Evolutionary conservation across 2,888 invertebrate genomes (phyloP).

Genomic region (Nesidiocoris tenuis): DNA sequence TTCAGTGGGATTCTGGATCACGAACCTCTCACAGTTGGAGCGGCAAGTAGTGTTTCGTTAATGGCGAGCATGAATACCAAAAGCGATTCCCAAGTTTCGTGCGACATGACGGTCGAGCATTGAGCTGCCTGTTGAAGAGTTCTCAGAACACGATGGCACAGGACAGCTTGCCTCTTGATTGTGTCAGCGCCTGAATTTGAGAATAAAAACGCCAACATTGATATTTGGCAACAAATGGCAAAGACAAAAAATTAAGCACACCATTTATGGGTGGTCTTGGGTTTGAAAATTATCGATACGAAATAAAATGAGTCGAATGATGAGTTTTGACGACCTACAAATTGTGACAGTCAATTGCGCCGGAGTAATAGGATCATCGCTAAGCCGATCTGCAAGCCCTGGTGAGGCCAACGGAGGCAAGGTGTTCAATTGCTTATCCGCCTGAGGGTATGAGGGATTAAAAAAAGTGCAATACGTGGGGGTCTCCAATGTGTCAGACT

Average conservation of each 20-base stretch:
- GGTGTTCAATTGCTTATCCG: no score
- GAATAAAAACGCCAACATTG: neutral
- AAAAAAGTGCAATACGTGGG: no score
- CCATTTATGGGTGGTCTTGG: no score
- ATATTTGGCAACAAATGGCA: neutral
- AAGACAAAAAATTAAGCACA: neutral
- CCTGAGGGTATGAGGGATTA: no score
- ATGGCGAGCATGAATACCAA: conserved; percentile 84
- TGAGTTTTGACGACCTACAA: no score
- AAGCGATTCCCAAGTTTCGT: conserved; percentile 88
- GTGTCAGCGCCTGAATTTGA: conserved; percentile 64
- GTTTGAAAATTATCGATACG: no score
- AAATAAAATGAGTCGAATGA: neutral
- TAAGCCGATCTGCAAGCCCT: no score
- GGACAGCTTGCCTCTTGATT: conserved; percentile 88
- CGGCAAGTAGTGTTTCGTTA: conserved; percentile 86
- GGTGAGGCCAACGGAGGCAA: no score
- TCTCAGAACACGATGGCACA: conserved; percentile 86
- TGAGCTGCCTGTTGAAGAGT: conserved; percentile 79
- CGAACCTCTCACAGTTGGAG: conserved; percentile 82
- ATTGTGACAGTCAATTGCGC: no score
- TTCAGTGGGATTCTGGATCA: no score
- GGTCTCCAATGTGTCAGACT: no score
- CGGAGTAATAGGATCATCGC: no score
- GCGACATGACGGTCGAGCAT: conserved; percentile 71